Evolutionary conservation across 2,888 invertebrate genomes (phyloP).

Genomic region (Cotesia congregata): DNA sequence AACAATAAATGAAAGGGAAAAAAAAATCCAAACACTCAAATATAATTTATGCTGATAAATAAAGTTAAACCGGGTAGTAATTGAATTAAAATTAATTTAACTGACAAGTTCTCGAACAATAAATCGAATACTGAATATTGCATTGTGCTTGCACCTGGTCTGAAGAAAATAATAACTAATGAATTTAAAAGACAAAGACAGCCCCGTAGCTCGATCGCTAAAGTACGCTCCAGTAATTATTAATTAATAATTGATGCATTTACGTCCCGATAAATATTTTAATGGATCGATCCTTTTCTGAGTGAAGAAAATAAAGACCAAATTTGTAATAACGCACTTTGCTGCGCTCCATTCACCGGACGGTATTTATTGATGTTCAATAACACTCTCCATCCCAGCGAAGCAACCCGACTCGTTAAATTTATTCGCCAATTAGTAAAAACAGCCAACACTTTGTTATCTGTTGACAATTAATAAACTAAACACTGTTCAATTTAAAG

Average conservation of each 20-base stretch:
- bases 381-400: not conserved
- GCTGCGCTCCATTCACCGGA: not conserved
- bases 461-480: not conserved
- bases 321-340: not conserved
- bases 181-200: not conserved
- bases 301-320: not conserved
- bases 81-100: no score
- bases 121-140: not conserved
- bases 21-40: no score
- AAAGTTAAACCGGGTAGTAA: no score
- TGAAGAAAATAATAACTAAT: not conserved
- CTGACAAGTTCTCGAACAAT: no score
- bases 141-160: not conserved
- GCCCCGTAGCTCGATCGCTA: not conserved
- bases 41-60: no score
- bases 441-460: not conserved
- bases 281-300: not conserved
- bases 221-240: not conserved
- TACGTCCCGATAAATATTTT: not conserved
- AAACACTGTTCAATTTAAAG: not conserved
- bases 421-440: not conserved
- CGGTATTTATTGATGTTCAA: not conserved
- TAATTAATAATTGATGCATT: not conserved
- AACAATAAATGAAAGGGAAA: no score
- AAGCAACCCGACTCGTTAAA: not conserved